Conservation (phyloP, 2,797 vertebrate genomes). For the Hypotaenidia okinawae region DNA sequence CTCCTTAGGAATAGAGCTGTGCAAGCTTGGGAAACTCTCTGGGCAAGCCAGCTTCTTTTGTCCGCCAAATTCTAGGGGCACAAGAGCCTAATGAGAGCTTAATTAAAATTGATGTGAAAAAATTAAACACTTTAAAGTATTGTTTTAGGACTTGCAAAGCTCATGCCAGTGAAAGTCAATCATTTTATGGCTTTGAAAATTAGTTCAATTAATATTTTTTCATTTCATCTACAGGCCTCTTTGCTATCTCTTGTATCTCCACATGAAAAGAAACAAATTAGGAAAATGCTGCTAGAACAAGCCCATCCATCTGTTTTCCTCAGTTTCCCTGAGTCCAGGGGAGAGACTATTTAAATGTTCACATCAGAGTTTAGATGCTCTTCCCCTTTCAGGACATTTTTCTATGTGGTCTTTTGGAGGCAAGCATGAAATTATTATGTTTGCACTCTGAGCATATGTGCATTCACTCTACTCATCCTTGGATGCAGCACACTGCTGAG, state of each 20-base stretch:
- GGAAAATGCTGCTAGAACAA: not conserved
- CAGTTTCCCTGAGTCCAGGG: not conserved
- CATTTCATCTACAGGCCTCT: not conserved
- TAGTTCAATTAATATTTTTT: slow-evolving; percentile 26
- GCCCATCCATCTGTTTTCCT: not conserved
- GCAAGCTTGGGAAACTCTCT: slow-evolving; percentile 62
- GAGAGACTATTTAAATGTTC: not conserved
- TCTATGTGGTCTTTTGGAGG: slow-evolving; percentile 41
- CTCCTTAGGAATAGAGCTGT: slow-evolving; percentile 63
- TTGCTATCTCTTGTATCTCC: slow-evolving; percentile 18
- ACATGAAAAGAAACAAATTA: slow-evolving; percentile 12
- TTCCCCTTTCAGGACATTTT: slow-evolving; percentile 25
- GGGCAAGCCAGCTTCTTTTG: slow-evolving; percentile 62
- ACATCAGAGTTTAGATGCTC: not conserved
- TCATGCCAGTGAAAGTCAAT: slow-evolving; percentile 58
- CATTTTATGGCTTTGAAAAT: slow-evolving; percentile 59
- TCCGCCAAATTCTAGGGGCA: slow-evolving; percentile 60
- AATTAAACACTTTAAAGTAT: slow-evolving; percentile 62
- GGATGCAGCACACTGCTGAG: not conserved
- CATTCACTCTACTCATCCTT: slow-evolving; percentile 11
- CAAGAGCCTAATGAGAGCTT: slow-evolving; percentile 70
- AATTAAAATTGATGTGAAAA: slow-evolving; percentile 72
- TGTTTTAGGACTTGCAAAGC: slow-evolving; percentile 42
- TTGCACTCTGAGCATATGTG: slow-evolving; percentile 18
- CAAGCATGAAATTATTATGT: slow-evolving; percentile 45